These are phyloP conservation scores for Phainopepla nitens DNA, from an alignment of 2,113 vertebrate genomes.

Conservation along the genomic window DNA sequence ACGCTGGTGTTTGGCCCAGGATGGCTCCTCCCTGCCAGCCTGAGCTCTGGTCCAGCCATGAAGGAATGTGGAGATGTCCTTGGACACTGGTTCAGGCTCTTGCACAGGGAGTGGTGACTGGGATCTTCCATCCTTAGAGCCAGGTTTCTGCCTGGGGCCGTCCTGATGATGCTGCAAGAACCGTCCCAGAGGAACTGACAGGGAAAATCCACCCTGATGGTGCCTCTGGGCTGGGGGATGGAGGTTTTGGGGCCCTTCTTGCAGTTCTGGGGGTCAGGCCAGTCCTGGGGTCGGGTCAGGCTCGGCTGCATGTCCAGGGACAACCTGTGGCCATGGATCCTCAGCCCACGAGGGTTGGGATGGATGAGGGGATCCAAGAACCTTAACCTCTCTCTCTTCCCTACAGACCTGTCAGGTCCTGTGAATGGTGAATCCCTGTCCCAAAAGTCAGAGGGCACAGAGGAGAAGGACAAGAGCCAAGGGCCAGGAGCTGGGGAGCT, in stretches of 20 bases:
- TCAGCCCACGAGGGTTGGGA: rapidly evolving
- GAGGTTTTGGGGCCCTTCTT: not conserved
- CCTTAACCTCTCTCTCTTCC: not conserved
- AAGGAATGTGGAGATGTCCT: not conserved
- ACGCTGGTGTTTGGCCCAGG: not conserved
- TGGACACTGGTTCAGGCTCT: not conserved
- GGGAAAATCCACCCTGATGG: not conserved
- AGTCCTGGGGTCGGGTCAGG: not conserved
- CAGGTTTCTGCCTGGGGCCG: not conserved
- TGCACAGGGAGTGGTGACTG: not conserved
- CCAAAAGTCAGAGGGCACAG: slow-evolving; percentile 69
- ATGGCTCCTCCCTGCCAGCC: not conserved
- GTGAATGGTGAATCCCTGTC: slow-evolving; percentile 85
- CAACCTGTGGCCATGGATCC: not conserved
- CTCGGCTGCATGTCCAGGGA: rapidly evolving
- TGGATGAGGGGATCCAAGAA: rapidly evolving
- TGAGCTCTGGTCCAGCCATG: not conserved
- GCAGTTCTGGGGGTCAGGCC: not conserved
- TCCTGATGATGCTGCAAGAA: not conserved
- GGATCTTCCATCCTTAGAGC: not conserved
- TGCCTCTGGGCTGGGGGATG: not conserved
- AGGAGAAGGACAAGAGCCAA: slow-evolving; percentile 65
- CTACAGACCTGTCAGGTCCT: slow-evolving; percentile 74
- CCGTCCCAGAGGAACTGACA: not conserved
- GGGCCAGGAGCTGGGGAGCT: slow-evolving; percentile 13